Evolutionary conservation across 1,140 invertebrate species (phyloP), one percentile per base, ranked within the genome.

Genomic region (Trinorchestia longiramus): DNA sequence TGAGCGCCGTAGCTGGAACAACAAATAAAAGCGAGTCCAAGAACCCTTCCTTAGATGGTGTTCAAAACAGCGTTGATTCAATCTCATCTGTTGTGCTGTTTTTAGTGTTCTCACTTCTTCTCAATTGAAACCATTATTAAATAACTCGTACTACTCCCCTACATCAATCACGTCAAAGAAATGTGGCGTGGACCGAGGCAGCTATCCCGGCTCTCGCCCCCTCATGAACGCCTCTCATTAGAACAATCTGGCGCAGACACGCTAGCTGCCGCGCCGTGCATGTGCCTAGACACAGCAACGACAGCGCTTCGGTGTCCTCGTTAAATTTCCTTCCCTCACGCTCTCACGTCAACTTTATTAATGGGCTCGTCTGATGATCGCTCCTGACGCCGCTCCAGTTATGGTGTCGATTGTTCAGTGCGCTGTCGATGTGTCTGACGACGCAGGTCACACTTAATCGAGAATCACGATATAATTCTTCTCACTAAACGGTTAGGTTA

Each of bases 251-350:
- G 1, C 44, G 8, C 17, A 94, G 92, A 94, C 92, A 94, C 92
- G 92, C 41, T 42, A 41, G 88, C 43, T 8, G 43, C 92, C 8
- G 8, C 44, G 92, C 43, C 43, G 43, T n/a, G 44, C 92, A 94
- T 90, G 88, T 42, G 88, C 88, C 88, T 36, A 36, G 44, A 94
- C 92, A 94, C 92, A 44, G 87, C 87, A 92, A 42, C 90, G 90
- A 92, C 43, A 44, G 40, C 92, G 92, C 92, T 0, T 94, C 92
- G 11, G 36, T 45, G 92, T 43, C 43, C 43, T 94, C 92, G 92
- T 94, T 94, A 94, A 94, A 47, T 94, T 94, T 92, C 43, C 92
- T 11, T 15, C 92, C 92, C 92, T 94, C 92, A n/a, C 19, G 92
- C 92, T 44, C 92, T 94, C 92, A n/a, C 19, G 92, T 44, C 43